Evolutionary conservation across 2,888 invertebrate genomes (phyloP), one percentile per base, ranked within the genome.

Genomic region (Hermaeophaga mercurialis): DNA sequence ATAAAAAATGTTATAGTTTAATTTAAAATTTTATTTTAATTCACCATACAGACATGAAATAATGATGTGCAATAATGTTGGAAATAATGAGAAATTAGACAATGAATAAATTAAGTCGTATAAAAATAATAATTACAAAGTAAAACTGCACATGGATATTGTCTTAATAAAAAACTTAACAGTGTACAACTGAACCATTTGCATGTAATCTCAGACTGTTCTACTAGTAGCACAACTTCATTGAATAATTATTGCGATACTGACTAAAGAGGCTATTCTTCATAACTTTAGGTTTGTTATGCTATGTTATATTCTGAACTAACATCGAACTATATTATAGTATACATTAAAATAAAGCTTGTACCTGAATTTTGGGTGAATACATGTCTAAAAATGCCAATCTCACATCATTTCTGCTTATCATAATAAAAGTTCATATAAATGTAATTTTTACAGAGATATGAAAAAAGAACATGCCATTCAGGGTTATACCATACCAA

Each of bases 401-500:
- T 74, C 70, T 74, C 72, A 73, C 74, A 71, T 76, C 72, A 73
- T 72, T 62, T 75, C 74, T 69, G 73, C 74, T 74, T 74, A 73
- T 66, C 66, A 70, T 73, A 72, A 67, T 74, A 74, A 69, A n/a
- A 61, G 63, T 66, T 61, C 66, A 66, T 66, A 69, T 65, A 70
- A 67, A 67, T 68, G 64, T 69, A 63, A 66, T 68, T 62, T 70
- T 60, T 71, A 71, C 69, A 78, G 74, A 78, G 77, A 78, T 78
- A 78, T 78, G 78, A 78, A 78, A 76, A 77, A 78, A 75, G 52
- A 78, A 76, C 77, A 65, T 87, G 88, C 88, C 87, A 85, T 83
- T 85, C 85, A 86, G 87, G 88, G 88, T 87, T 84, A 82, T 82
- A 86, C 87, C 87, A 82, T 80, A 79, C 79, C 79, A 79, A 54